Evolutionary conservation across 2,113 vertebrate species (phyloP), one percentile per base, ranked within the genome.

Genomic region (Mellivora capensis): DNA sequence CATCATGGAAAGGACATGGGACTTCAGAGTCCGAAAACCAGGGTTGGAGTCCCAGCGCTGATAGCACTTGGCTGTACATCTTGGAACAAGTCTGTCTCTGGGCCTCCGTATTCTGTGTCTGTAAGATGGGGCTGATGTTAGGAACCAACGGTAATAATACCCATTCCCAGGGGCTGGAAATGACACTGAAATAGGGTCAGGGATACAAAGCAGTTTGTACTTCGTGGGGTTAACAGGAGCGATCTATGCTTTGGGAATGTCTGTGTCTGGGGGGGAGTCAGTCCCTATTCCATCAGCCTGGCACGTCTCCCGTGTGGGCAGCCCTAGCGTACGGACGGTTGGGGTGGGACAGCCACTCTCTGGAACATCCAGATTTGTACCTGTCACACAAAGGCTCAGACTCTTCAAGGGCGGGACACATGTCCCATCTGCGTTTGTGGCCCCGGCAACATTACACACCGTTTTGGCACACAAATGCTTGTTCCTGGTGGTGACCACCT

Each of bases 271-370:
- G 29, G n/a, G 27, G 18, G 37, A 34, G 5, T 8, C 1, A 1
- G 72, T 49, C 57, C 39, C 13, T 2, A 0, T 4, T 29, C 15
- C 34, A 12, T 37, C 57, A 27, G 87, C 39, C 87, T 27, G 20
- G 84, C n/a, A 9, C 6, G 0, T n/a, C 72, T 49, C 12, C 62
- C 13, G 0, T 3, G 0, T 20, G 39, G 13, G 15, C 31, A 42
- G 52, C 37, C 37, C 37, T 23, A 31, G 52, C 14, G 29, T 1
- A 57, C 39, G 44, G 52, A 74, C 0, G 0, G 31, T 4, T 4
- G 42, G 61, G 57, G 21, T 23, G 20, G 74, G 42, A 71, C 27
- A 39, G 83, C 47, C 10, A 23, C 44, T 47, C 8, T 37, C 17
- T 1, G 6, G 47, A 49, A 39, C 64, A 15, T 20, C 85, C 47